Evolutionary conservation across 2,797 vertebrate genomes (phyloP).

Genomic region (Coreius guichenoti): DNA sequence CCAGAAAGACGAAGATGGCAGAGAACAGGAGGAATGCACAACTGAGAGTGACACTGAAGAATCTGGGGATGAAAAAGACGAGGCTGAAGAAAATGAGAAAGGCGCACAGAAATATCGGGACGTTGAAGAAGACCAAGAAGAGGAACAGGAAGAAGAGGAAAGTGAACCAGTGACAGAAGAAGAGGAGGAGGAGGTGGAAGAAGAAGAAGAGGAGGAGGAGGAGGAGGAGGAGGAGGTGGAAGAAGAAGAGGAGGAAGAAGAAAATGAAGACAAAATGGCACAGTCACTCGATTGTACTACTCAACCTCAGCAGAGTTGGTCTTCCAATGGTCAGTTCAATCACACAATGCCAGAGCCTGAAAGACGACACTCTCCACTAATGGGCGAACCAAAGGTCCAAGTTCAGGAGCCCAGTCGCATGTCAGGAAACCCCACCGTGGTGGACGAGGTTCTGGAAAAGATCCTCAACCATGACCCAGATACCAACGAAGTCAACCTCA

Average conservation of each 20-base stretch:
- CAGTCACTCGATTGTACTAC: slow-evolving; percentile 47
- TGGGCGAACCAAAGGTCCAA: slow-evolving; percentile 63
- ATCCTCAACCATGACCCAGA: slow-evolving; percentile 84
- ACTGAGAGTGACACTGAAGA: slow-evolving; percentile 80
- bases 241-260: slow-evolving; percentile 59
- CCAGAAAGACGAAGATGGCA: slow-evolving; percentile 72
- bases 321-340: slow-evolving; percentile 57
- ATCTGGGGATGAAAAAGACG: slow-evolving; percentile 72
- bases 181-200: slow-evolving; percentile 62
- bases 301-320: neutral
- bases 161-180: slow-evolving; percentile 62
- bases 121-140: slow-evolving; percentile 52
- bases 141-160: slow-evolving; percentile 52
- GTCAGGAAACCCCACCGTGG: slow-evolving; percentile 89
- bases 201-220: slow-evolving; percentile 34
- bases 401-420: slow-evolving; percentile 69
- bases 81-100: slow-evolving; percentile 62
- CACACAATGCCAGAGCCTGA: slow-evolving; percentile 71
- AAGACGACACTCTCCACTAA: slow-evolving; percentile 70
- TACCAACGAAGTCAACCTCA: slow-evolving; percentile 91
- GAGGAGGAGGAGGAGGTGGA: slow-evolving; percentile 52
- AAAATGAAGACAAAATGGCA: slow-evolving; percentile 56
- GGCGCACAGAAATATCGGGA: slow-evolving; percentile 14
- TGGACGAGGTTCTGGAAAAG: slow-evolving; percentile 90
- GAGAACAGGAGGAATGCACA: slow-evolving; percentile 81